Evolutionary conservation across 2,113 vertebrate species (phyloP).

Genomic region (Cygnus atratus): DNA sequence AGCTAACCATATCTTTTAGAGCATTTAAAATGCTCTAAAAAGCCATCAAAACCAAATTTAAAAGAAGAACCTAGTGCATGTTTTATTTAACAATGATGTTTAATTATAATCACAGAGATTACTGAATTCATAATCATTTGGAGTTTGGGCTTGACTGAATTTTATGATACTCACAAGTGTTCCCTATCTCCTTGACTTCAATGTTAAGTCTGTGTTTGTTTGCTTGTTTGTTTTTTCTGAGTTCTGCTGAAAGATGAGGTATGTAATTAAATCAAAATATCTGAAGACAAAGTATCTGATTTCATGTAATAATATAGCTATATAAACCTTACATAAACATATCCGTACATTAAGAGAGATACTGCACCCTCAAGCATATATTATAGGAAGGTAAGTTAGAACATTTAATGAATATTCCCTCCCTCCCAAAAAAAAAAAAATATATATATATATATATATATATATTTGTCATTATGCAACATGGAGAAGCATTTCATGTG

Average conservation of each 20-base stretch:
- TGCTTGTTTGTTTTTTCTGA: not conserved
- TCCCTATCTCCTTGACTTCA: not conserved
- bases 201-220: not conserved
- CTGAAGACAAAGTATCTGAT: not conserved
- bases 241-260: not conserved
- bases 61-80: not conserved
- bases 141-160: not conserved
- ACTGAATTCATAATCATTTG: not conserved
- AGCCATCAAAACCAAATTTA: not conserved
- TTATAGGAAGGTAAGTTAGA: not conserved
- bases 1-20: not conserved
- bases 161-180: not conserved
- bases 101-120: not conserved
- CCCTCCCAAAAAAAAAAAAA: rapidly evolving
- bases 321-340: not conserved
- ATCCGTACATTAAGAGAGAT: not conserved
- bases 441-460: too few species aligned
- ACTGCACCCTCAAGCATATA: rapidly evolving
- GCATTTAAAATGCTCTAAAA: not conserved
- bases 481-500: not conserved
- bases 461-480: not conserved
- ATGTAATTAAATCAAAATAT: not conserved
- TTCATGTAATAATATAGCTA: not conserved
- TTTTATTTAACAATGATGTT: not conserved
- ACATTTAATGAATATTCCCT: not conserved